These are phyloP conservation scores for Morphnarchus princeps DNA, from an alignment of 2,113 vertebrate genomes.

Conservation along the genomic window DNA sequence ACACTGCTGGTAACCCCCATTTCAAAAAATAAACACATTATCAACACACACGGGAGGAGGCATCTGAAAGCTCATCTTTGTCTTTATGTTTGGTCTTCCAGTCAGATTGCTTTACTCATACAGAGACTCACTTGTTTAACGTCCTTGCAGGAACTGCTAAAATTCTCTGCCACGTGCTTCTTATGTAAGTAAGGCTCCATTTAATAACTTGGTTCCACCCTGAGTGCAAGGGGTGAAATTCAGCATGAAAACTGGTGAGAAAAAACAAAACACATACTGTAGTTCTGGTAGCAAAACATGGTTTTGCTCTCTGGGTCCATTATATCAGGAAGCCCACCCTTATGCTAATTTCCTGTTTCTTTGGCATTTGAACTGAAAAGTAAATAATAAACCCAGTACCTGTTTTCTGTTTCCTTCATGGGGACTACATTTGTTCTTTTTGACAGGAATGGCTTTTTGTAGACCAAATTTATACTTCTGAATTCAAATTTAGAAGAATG, in stretches of 20 bases:
- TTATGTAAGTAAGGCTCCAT: slow-evolving; percentile 13
- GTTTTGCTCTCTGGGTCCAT: background rate
- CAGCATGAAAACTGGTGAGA: background rate
- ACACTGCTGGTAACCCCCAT: slow-evolving; percentile 17
- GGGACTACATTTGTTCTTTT: background rate
- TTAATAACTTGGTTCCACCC: background rate
- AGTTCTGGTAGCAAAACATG: background rate
- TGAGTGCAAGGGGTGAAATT: background rate
- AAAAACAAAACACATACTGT: background rate
- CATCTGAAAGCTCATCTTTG: slow-evolving; percentile 18
- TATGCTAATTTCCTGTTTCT: background rate
- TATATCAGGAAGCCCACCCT: background rate
- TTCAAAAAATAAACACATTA: slow-evolving; percentile 39
- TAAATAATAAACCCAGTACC: background rate
- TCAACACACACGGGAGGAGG: background rate
- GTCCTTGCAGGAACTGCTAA: background rate
- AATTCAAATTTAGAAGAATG: background rate
- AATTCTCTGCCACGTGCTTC: background rate
- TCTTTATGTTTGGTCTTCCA: slow-evolving; percentile 17
- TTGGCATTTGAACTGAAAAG: background rate
- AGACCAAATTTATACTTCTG: background rate
- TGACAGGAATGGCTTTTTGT: background rate
- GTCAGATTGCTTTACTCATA: background rate
- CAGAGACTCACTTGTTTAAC: background rate
- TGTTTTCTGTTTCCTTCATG: background rate